phyloP scores from a whole-genome alignment of 2,113 vertebrate genomes.

The Clupea harengus region DNA sequence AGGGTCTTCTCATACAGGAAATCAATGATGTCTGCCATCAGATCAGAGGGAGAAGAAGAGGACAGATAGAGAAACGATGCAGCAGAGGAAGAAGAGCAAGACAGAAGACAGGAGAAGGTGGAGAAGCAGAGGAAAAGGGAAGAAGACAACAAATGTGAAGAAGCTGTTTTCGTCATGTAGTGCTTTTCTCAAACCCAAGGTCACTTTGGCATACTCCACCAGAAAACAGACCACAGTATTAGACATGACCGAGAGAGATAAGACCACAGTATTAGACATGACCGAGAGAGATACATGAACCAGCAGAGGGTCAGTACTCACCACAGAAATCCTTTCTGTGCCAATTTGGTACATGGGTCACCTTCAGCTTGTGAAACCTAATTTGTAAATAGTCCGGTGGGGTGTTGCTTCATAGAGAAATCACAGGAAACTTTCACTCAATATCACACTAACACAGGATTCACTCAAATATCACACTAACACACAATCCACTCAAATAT shows the following conservation, averaged over 20 bases:
- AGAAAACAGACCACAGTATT: not conserved
- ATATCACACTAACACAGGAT: not conserved
- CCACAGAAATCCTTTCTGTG: slow-evolving; percentile 52
- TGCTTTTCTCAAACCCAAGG: not conserved
- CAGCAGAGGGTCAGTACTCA: slow-evolving; percentile 38
- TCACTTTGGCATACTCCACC: too few species aligned
- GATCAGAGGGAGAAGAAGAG: not conserved
- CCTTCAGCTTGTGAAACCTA: slow-evolving; percentile 60
- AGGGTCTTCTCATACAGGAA: slow-evolving; percentile 49
- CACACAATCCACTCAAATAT: not conserved
- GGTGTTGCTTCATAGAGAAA: slow-evolving; percentile 46
- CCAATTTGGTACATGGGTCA: slow-evolving; percentile 59
- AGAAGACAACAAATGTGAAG: not conserved
- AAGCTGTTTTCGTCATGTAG: not conserved
- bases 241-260: not conserved
- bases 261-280: not conserved
- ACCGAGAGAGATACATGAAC: not conserved
- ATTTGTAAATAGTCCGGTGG: slow-evolving; percentile 59
- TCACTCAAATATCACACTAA: not conserved
- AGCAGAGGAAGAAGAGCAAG: not conserved
- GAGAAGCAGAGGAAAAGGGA: not conserved
- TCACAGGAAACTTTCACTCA: not conserved
- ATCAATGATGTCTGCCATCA: slow-evolving; percentile 62
- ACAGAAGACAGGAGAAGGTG: not conserved
- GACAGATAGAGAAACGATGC: not conserved